These are phyloP conservation scores for Drosophila tani DNA, from an alignment of 1,140 invertebrate genomes.

Conservation along the genomic window DNA sequence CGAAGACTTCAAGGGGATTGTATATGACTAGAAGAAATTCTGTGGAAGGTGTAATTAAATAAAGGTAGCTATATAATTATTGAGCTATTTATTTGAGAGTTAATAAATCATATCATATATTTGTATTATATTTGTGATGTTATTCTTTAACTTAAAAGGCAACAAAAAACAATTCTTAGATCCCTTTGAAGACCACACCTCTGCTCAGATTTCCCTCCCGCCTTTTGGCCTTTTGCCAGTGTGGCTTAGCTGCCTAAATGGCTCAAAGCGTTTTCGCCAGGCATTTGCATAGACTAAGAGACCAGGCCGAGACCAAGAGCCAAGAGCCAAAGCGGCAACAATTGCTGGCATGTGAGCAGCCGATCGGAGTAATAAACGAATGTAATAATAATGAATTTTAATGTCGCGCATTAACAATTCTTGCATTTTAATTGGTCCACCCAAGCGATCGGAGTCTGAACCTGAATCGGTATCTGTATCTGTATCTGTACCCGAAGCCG, in stretches of 20 bases:
- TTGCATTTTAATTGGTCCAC: constrained; percentile 81
- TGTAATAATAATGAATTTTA: constrained; percentile 84
- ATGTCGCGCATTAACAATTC: constrained; percentile 83
- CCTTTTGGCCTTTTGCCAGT: constrained; percentile 17
- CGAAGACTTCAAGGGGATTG: constrained; percentile 3
- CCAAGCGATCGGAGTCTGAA: constrained; percentile 27
- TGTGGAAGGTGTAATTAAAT: too few relatives aligned
- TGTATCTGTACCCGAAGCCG: constrained; percentile 13
- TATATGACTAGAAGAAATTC: too few relatives aligned
- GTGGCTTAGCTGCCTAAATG: constrained; percentile 55
- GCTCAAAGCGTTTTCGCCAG: constrained; percentile 62
- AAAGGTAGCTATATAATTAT: too few relatives aligned
- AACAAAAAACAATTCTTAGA: not conserved
- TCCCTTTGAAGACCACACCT: constrained; percentile 4
- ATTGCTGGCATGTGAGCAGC: constrained; percentile 42
- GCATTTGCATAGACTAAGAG: constrained; percentile 62
- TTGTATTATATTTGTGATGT: not conserved
- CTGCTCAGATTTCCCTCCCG: constrained; percentile 30
- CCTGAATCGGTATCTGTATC: constrained; percentile 11
- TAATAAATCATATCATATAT: not conserved
- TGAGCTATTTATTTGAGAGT: not conserved
- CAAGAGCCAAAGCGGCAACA: constrained; percentile 34
- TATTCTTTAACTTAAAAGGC: too few relatives aligned
- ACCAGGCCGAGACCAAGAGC: too few relatives aligned
- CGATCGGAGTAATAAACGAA: constrained; percentile 76